Conservation (phyloP, 1,140 invertebrate species). For the Brachionus koreanus region DNA sequence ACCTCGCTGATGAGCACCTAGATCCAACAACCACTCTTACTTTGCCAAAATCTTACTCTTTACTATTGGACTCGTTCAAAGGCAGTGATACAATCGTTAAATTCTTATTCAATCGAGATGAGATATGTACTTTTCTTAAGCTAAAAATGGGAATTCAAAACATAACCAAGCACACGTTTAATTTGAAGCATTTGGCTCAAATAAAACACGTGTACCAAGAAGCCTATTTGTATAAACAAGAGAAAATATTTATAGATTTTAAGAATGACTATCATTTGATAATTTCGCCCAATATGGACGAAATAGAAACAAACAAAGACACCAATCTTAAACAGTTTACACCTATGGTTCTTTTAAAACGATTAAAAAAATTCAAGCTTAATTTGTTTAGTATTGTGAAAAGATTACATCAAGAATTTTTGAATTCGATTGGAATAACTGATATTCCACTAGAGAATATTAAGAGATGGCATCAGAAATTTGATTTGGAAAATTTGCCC, state of each 20-base stretch:
- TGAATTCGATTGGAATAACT: slow-evolving; percentile 28
- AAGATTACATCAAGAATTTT: slow-evolving; percentile 30
- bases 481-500: slow-evolving; percentile 39
- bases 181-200: not conserved
- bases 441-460: slow-evolving; percentile 22
- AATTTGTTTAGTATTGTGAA: slow-evolving; percentile 20
- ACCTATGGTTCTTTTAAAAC: slow-evolving; percentile 20
- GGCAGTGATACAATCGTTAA: slow-evolving; percentile 42
- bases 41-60: slow-evolving; percentile 1
- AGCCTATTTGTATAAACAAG: slow-evolving; percentile 14
- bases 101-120: slow-evolving; percentile 38
- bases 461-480: slow-evolving; percentile 46
- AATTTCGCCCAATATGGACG: slow-evolving; percentile 26
- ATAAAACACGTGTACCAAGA: slow-evolving; percentile 21
- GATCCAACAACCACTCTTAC: slow-evolving; percentile 3
- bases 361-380: slow-evolving; percentile 35
- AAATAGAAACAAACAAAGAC: slow-evolving; percentile 26
- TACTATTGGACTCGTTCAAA: slow-evolving; percentile 23
- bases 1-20: not conserved
- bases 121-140: slow-evolving; percentile 34
- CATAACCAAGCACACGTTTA: slow-evolving; percentile 33
- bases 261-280: slow-evolving; percentile 43
- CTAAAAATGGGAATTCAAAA: slow-evolving; percentile 40
- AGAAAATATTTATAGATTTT: slow-evolving; percentile 43
- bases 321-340: slow-evolving; percentile 7